These are phyloP conservation scores for Manis pentadactyla DNA, from an alignment of 2,797 vertebrate species.

Conservation along the genomic window DNA sequence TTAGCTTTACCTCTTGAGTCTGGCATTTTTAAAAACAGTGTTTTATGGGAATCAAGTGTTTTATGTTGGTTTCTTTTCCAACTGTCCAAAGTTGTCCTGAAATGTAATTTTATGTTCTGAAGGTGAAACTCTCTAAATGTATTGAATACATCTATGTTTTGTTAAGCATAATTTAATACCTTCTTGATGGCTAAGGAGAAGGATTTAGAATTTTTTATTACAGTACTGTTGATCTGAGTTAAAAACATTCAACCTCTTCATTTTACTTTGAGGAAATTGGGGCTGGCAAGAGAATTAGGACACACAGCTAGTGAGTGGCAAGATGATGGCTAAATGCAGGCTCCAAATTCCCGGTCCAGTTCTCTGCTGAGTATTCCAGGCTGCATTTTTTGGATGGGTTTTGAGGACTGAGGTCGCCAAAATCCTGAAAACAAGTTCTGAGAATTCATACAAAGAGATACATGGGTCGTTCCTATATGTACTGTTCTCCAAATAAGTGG, in stretches of 20 bases:
- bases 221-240: neutral
- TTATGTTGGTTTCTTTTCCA: conserved; percentile 2
- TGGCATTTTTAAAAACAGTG: neutral
- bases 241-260: neutral
- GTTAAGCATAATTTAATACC: neutral
- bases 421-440: conserved; percentile 9
- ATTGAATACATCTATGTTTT: neutral
- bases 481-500: neutral
- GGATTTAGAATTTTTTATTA: neutral
- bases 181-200: neutral
- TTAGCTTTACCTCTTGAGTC: neutral
- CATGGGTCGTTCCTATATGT: no score
- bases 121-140: conserved; percentile 8
- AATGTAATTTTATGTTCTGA: conserved; percentile 25
- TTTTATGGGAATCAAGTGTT: neutral
- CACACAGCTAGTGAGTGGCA: neutral
- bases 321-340: neutral
- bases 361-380: neutral
- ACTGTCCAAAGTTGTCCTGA: neutral
- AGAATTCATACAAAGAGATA: conserved; percentile 15
- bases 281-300: neutral
- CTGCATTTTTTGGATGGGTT: neutral
- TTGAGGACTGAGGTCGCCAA: neutral
- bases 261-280: neutral
- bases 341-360: neutral